Evolutionary conservation across 2,113 vertebrate genomes (phyloP), one percentile per base, ranked within the genome.

Genomic region (Varanus komodoensis): DNA sequence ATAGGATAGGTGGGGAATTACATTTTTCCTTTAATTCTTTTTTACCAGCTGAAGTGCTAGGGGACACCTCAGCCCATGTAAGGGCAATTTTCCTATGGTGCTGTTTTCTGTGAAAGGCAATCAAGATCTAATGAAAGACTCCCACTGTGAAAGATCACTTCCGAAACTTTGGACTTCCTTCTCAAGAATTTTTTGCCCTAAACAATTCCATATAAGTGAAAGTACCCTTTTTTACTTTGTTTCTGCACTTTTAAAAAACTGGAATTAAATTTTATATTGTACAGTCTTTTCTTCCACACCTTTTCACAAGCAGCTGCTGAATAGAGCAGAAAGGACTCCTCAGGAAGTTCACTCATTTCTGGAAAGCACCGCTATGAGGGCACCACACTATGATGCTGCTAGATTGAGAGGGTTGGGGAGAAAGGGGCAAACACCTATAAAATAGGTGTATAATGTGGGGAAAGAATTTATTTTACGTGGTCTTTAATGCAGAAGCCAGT

Each of bases 181-280:
- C 69, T 82, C 84, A 87, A 92, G 89, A 91, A 82, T 93, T 95
- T 83, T 91, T 89, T 93, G 61, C 90, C n/a, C 91, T 93, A 25
- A 68, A 84, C 91, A 87, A 86, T 83, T 94, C 75, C 73, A 68
- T 91, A 90, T 85, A 90, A 93, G 85, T 57, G 92, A 90, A 68
- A 89, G 87, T 93, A 57, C 79, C 93, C 82, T 93, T 95, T 95
- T 73, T 86, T 94, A 79, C 90, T 84, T 89, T 93, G 68, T 94
- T 96, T 95, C 95, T 96, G 95, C 95, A 95, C 93, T 96, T 89
- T 92, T 93, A 8, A 85, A 90, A 86, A 86, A 90, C 75, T 91
- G 90, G 87, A 91, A 91, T 54, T 68, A 32, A 85, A 27, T 48
- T 90, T 82, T 84, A 17, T 61, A 0, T 86, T 6, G 87, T 94